Percentiles rank a stretch among this genome's conserved stretches.
These are phyloP conservation scores for Notospermus geniculatus DNA, from an alignment of 1,140 invertebrate genomes.

Conservation along the genomic window DNA sequence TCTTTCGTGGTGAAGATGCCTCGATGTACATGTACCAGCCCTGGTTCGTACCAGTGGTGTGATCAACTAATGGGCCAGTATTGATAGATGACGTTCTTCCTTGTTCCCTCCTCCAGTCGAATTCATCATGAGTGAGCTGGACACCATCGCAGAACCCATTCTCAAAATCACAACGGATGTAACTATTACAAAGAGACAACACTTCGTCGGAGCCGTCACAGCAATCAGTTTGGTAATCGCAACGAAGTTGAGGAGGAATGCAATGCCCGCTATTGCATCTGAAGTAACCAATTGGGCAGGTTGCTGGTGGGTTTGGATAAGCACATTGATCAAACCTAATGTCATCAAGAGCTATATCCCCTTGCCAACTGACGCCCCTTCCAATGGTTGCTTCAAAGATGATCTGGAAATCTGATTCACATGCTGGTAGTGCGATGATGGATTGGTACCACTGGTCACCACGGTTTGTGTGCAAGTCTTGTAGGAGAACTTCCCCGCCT, in stretches of 20 bases:
- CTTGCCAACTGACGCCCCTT: conserved; percentile 25
- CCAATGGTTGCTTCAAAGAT: conserved; percentile 27
- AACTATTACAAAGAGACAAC: conserved; percentile 25
- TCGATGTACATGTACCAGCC: conserved; percentile 51
- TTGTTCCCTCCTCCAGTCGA: conserved; percentile 23
- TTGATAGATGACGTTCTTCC: neutral
- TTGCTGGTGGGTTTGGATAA: conserved; percentile 25
- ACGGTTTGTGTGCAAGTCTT: neutral
- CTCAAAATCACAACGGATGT: conserved; percentile 43
- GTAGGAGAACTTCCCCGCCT: conserved; percentile 17
- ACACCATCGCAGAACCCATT: conserved; percentile 37
- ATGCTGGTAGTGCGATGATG: conserved; percentile 33
- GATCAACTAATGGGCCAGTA: conserved; percentile 15
- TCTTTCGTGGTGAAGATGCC: conserved; percentile 16
- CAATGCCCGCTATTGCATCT: conserved; percentile 32
- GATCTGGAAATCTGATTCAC: conserved; percentile 25
- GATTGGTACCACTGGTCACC: conserved; percentile 26
- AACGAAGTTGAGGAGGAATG: conserved; percentile 26
- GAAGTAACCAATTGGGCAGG: conserved; percentile 22
- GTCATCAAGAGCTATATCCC: conserved; percentile 44
- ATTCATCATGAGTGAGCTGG: conserved; percentile 35
- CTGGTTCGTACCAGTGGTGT: conserved; percentile 27
- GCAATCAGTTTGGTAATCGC: conserved; percentile 54
- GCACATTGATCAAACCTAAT: conserved; percentile 27
- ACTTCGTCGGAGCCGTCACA: conserved; percentile 50